phyloP scores from a whole-genome alignment of 2,113 vertebrate species.

The Chiloscyllium plagiosum region DNA sequence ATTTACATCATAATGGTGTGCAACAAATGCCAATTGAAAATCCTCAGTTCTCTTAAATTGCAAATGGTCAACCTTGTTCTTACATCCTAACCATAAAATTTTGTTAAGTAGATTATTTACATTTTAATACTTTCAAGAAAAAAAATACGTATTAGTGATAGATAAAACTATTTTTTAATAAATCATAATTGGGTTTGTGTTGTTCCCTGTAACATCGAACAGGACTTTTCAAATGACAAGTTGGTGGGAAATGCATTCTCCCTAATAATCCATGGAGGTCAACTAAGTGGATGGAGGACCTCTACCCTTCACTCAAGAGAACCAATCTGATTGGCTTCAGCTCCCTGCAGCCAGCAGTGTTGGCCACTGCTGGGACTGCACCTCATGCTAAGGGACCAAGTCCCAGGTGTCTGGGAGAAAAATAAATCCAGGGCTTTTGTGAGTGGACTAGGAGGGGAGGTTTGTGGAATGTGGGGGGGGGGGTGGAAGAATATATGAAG shows the following conservation, averaged over 20 bases:
- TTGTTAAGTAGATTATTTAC: neutral
- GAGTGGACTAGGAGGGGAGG: neutral
- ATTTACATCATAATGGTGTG: neutral
- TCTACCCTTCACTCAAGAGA: no score
- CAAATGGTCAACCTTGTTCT: neutral
- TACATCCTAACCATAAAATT: neutral
- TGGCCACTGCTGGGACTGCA: neutral
- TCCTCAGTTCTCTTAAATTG: neutral
- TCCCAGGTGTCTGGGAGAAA: neutral
- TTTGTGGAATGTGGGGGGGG: neutral
- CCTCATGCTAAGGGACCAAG: neutral
- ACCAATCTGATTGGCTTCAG: neutral
- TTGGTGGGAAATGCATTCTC: neutral
- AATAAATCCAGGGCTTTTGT: neutral
- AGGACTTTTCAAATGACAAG: neutral
- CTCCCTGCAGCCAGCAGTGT: neutral
- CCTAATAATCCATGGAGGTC: neutral
- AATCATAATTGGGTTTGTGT: neutral
- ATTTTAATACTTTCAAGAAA: neutral
- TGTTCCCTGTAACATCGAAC: neutral
- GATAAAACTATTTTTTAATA: neutral
- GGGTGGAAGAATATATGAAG: no score
- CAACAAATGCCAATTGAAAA: neutral
- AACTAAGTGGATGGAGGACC: neutral
- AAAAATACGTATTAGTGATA: neutral